A percentile compares a stretch with the other conserved stretches of the same genome.
These are phyloP conservation scores for Trichoplusia ni DNA, from an alignment of 1,140 invertebrate genomes.

Conservation along the genomic window DNA sequence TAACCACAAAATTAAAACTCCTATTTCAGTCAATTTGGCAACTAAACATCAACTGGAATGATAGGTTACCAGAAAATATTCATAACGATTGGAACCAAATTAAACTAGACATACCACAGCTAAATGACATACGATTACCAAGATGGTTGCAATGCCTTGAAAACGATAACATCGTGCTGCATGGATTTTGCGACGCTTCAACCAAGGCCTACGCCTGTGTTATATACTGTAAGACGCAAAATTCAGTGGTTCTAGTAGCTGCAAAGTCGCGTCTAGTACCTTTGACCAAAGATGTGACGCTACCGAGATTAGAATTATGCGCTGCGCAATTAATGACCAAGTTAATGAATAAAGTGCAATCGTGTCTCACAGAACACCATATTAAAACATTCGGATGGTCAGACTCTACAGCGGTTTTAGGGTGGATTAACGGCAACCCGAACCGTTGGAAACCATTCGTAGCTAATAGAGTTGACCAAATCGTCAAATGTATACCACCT, in stretches of 20 bases:
- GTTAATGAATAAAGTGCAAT: conserved; percentile 33
- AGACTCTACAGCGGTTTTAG: conserved; percentile 66
- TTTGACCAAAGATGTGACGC: conserved; percentile 2
- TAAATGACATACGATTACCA: background rate
- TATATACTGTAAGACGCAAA: conserved; percentile 52
- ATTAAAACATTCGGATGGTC: background rate
- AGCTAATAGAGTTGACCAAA: conserved; percentile 64
- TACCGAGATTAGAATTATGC: conserved; percentile 55
- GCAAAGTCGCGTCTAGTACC: conserved; percentile 39
- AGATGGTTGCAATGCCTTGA: conserved; percentile 37
- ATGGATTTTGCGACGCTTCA: conserved; percentile 59
- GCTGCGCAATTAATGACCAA: conserved; percentile 49
- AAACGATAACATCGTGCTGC: conserved; percentile 34
- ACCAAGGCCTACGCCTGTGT: conserved; percentile 53
- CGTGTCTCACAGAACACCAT: background rate
- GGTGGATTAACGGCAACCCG: conserved; percentile 55
- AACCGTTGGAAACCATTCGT: conserved; percentile 57
- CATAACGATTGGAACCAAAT: background rate
- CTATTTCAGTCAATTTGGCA: conserved; percentile 58
- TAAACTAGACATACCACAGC: background rate
- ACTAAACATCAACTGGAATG: conserved; percentile 57
- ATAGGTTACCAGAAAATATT: conserved; percentile 46
- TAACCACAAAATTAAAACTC: conserved; percentile 59
- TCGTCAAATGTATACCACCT: conserved; percentile 44
- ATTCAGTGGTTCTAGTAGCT: conserved; percentile 22